A percentile compares a stretch with the other conserved stretches of the same genome.
These are phyloP conservation scores for Climacteris rufus DNA, from an alignment of 2,113 vertebrate genomes.

Conservation along the genomic window DNA sequence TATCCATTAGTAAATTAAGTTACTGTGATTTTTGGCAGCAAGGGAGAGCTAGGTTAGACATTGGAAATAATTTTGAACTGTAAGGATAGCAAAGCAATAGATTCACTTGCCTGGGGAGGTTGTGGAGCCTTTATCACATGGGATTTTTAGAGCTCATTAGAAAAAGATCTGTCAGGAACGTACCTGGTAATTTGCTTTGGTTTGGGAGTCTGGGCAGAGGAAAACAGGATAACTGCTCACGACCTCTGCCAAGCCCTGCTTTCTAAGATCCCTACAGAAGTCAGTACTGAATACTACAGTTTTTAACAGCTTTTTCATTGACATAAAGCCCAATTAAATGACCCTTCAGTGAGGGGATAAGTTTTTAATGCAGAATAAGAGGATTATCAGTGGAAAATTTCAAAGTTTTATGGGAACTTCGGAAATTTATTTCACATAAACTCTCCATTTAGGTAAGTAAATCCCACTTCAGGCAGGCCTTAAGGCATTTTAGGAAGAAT, in stretches of 20 bases:
- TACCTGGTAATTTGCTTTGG: background rate
- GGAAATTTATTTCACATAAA: background rate
- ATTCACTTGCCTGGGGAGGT: background rate
- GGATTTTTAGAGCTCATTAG: conserved; percentile 29
- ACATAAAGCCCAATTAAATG: background rate
- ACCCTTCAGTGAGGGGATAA: background rate
- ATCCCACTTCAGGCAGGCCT: background rate
- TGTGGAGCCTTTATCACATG: background rate
- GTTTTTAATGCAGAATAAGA: background rate
- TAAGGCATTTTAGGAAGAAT: background rate
- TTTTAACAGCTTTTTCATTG: background rate
- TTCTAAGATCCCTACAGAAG: background rate
- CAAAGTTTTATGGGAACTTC: background rate
- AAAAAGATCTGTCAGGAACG: background rate
- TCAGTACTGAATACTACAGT: background rate
- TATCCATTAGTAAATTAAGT: conserved; percentile 60
- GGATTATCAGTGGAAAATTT: background rate
- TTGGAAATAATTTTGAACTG: background rate
- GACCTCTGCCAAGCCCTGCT: background rate
- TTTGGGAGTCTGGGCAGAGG: background rate
- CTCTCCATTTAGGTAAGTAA: background rate
- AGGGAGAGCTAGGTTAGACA: conserved; percentile 6
- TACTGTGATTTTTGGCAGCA: conserved; percentile 47
- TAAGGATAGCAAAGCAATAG: conserved; percentile 19
- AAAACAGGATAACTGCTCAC: background rate